Conservation (phyloP, 2,113 vertebrate genomes). For the Seriola dumerili region DNA sequence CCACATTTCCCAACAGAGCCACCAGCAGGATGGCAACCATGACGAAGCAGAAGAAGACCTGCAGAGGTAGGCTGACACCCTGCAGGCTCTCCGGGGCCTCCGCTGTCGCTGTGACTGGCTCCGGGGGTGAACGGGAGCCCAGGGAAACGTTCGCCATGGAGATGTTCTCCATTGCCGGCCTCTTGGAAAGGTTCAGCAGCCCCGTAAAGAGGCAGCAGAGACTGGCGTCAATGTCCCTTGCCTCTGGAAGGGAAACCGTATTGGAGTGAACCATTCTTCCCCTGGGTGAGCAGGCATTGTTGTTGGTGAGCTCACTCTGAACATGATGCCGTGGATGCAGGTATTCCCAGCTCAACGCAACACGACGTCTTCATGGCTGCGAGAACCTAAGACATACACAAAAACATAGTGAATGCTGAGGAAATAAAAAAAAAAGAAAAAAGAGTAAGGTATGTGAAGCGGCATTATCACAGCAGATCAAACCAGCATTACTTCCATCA, state of each 20-base stretch:
- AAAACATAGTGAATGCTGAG: neutral
- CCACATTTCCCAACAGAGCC: slow-evolving; percentile 95
- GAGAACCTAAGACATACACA: slow-evolving; percentile 33
- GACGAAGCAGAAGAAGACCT: slow-evolving; percentile 91
- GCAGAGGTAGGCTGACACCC: slow-evolving; percentile 90
- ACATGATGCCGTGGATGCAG: slow-evolving; percentile 20
- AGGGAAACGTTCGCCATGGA: slow-evolving; percentile 68
- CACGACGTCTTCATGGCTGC: slow-evolving; percentile 35
- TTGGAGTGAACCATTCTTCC: slow-evolving; percentile 89
- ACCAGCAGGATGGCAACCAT: slow-evolving; percentile 92
- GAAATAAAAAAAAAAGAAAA: neutral
- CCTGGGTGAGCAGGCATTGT: slow-evolving; percentile 62
- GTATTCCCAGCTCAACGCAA: slow-evolving; percentile 7
- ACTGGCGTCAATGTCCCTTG: slow-evolving; percentile 83
- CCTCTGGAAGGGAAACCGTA: slow-evolving; percentile 80
- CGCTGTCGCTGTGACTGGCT: slow-evolving; percentile 75
- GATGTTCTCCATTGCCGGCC: slow-evolving; percentile 61
- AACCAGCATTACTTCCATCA: neutral
- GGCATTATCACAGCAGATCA: neutral
- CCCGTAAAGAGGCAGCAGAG: slow-evolving; percentile 71
- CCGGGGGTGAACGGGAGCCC: slow-evolving; percentile 75
- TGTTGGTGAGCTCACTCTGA: slow-evolving; percentile 33
- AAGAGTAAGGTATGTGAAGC: neutral
- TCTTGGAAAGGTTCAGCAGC: slow-evolving; percentile 84
- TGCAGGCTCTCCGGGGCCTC: slow-evolving; percentile 77